Evolutionary conservation across 2,888 invertebrate genomes (phyloP), one percentile per base, ranked within the genome.

Genomic region (Drosophila recens): DNA sequence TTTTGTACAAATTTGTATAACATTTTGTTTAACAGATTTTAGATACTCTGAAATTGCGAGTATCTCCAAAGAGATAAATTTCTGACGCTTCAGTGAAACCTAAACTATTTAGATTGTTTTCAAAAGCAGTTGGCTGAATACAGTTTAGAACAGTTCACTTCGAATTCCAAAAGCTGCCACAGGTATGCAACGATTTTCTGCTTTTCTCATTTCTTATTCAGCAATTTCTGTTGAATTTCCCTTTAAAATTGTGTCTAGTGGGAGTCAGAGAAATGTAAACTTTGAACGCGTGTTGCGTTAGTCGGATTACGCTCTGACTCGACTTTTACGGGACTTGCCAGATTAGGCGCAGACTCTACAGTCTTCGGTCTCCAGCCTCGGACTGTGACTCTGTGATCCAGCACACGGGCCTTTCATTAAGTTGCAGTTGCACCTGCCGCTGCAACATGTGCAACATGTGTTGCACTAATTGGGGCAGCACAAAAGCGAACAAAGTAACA

Each of bases 401-500:
- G 45, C 23, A 23, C 23, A 3, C 23, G 23, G 23, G 4, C 23
- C 45, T 45, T 45, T 45, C 45, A 45, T 45, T 23, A 23, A 23
- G 23, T 27, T 27, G 27, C 27, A n/a, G 8, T 27, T 45, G 45
- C 23, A 27, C 8, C 23, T 23, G 45, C 27, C 11, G 23, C 45
- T 45, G 45, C 45, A 45, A 13, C 45, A 23, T 27, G 45, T 45
- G 45, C 45, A 45, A 13, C 45, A 23, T n/a, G 45, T 11, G 45
- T 13, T 45, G 45, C 45, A 27, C 45, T 45, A 23, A 45, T 45
- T 45, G 20, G 8, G 13, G 27, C n/a, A 45, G 13, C 27, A 45
- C 45, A 27, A n/a, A 23, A n/a, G 45, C 4, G 8, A 23, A 11
- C 45, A 27, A 27, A n/a, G 45, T 27, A 23, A 45, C 45, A 23